Conservation (phyloP, 2,113 vertebrate species). For the Podiceps cristatus region DNA sequence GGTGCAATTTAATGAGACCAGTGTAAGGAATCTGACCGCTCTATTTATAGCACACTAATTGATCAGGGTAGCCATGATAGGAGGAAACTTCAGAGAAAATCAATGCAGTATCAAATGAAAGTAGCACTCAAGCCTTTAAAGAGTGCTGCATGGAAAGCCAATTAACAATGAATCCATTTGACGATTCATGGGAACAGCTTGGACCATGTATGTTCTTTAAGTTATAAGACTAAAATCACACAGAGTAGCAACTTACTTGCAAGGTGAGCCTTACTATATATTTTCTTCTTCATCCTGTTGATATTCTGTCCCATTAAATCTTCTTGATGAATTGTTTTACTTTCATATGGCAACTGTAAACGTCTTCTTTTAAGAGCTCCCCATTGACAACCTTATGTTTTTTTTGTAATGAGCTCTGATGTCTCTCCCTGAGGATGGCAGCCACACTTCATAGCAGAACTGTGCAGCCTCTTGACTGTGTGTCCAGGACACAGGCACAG, state of each 20-base stretch:
- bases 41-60: conserved; percentile 68
- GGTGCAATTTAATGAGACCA: conserved; percentile 43
- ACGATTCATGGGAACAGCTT: background rate
- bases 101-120: conserved; percentile 65
- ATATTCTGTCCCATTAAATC: background rate
- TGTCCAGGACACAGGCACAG: background rate
- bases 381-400: background rate
- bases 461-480: background rate
- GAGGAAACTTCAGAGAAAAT: conserved; percentile 65
- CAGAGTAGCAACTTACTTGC: background rate
- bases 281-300: background rate
- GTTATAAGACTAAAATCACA: background rate
- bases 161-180: conserved; percentile 55
- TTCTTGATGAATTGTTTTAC: background rate
- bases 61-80: conserved; percentile 63
- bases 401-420: background rate
- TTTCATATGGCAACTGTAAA: background rate
- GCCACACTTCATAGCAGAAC: background rate
- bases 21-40: conserved; percentile 41
- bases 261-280: background rate
- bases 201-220: background rate
- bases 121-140: conserved; percentile 25
- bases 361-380: background rate
- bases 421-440: background rate
- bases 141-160: conserved; percentile 35